Evolutionary conservation across 2,797 vertebrate species (phyloP), one percentile per base, ranked within the genome.

Genomic region (Todus mexicanus): DNA sequence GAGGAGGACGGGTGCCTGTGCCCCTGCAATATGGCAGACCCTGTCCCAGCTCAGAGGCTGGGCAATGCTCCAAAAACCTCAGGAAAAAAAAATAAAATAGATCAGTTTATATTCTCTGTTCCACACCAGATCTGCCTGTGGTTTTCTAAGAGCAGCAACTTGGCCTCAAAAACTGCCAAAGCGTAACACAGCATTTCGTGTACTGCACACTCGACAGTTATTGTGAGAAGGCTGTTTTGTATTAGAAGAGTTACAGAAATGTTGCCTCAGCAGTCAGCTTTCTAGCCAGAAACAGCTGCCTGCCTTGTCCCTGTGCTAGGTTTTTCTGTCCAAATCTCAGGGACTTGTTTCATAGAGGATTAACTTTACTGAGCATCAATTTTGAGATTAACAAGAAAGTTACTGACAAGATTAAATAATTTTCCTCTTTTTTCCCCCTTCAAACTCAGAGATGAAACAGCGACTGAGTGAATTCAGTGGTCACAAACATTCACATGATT

Each of bases 161-260:
- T 87, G 95, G 80, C 83, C 86, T 93, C 64, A 89, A 90, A 96
- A 95, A 17, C 61, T 72, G 75, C 43, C 70, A 89, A 12, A 48
- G 86, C 37, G 6, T 87, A 94, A 64, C 79, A 20, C 42, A 33
- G 47, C 2, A 1, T 65, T 77, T 91, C 69, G 11, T 18, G 42
- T 77, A n/a, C 42, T 50, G 29, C 64, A n/a, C 78, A 37, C 56
- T 3, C 48, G 43, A 75, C 78, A 87, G 69, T 92, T 81, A 48
- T 23, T 73, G 45, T 20, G 63, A 66, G 71, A 77, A 66, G 64
- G 35, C 51, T 76, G 43, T 27, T 87, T 42, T 15, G 1, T 42
- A 29, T n/a, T 45, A 79, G 69, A 45, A 64, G 43, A 60, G 35
- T 61, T 79, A 53, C 37, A 80, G 47, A 77, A 82, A 71, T 11